phyloP scores from a whole-genome alignment of 2,888 invertebrate species.

The Herminia tarsipennalis region DNA sequence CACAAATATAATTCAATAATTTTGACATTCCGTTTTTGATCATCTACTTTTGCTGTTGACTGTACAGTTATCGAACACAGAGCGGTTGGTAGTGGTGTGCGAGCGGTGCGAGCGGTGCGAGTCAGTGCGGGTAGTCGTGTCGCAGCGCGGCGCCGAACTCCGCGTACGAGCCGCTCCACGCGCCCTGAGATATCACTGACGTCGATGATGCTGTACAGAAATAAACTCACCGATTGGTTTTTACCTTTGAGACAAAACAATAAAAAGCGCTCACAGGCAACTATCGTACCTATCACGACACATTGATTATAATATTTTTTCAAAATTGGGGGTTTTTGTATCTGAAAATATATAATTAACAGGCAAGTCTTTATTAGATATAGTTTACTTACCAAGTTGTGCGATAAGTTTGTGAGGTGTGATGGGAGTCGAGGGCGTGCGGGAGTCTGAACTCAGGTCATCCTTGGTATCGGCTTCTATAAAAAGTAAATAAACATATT shows the following conservation, averaged over 20 bases:
- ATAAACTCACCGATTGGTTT: too few relatives aligned
- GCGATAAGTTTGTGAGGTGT: constrained; percentile 58
- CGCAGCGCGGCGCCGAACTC: constrained; percentile 60
- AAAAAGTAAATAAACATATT: background rate
- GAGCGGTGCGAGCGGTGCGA: background rate
- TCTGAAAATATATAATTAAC: too few relatives aligned
- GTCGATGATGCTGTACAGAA: constrained; percentile 49
- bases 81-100: too few relatives aligned
- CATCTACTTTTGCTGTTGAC: too few relatives aligned
- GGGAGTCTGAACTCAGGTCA: constrained; percentile 53
- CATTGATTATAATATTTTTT: too few relatives aligned
- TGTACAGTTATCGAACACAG: too few relatives aligned
- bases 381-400: constrained; percentile 53
- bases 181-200: constrained; percentile 45
- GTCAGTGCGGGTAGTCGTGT: constrained; percentile 67
- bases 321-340: too few relatives aligned
- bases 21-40: too few relatives aligned
- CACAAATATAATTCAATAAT: too few relatives aligned
- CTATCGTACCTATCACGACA: too few relatives aligned
- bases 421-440: constrained; percentile 38
- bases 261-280: background rate
- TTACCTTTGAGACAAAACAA: too few relatives aligned
- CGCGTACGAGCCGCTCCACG: constrained; percentile 69
- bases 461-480: constrained; percentile 55
- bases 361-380: background rate